Percentiles rank a stretch among this genome's conserved stretches.
Evolutionary conservation across 2,888 invertebrate genomes (phyloP).

Genomic region (Pristionchus fissidentatus): DNA sequence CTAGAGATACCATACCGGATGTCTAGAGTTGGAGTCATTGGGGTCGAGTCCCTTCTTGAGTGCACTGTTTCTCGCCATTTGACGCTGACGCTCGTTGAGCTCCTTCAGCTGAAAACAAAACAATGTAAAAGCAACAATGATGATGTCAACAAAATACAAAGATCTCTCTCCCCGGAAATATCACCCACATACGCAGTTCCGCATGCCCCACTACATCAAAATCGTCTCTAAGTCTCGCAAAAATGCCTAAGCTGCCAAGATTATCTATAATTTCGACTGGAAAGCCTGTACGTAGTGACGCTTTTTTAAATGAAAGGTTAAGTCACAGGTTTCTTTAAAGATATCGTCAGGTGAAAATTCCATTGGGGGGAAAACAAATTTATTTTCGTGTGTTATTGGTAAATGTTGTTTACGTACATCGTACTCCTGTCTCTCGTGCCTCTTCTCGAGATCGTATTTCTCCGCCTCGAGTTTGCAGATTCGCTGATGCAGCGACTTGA

Average conservation of each 20-base stretch:
- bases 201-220: no score
- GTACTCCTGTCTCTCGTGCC: conserved; percentile 74
- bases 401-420: conserved; percentile 60
- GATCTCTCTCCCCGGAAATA: neutral
- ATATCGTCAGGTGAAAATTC: neutral
- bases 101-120: conserved; percentile 73
- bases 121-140: no score
- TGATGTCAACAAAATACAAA: neutral
- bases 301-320: no score
- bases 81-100: conserved; percentile 75
- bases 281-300: neutral
- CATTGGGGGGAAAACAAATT: neutral
- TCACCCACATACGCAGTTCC: no score
- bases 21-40: conserved; percentile 65
- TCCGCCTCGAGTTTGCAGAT: conserved; percentile 74
- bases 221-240: no score
- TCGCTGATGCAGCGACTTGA: conserved; percentile 70
- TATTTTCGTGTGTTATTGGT: neutral
- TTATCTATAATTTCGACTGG: neutral
- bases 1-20: conserved; percentile 55
- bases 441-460: conserved; percentile 75
- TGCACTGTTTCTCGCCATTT: conserved; percentile 70
- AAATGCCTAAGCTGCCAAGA: no score
- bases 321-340: neutral
- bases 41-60: conserved; percentile 68